Evolutionary conservation across 2,113 vertebrate species (phyloP).

Genomic region (Caranx ignobilis): DNA sequence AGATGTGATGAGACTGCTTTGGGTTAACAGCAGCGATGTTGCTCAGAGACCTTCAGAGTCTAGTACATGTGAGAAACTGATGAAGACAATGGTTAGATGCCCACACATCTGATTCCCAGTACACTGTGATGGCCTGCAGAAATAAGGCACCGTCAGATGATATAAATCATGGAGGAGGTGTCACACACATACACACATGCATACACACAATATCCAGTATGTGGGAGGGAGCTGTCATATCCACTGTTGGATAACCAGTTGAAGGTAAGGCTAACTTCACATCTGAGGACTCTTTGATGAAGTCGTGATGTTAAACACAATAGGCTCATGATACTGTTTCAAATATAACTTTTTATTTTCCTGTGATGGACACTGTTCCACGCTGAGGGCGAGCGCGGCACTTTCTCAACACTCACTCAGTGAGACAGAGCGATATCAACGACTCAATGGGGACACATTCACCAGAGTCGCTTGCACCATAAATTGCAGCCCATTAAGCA

Average conservation of each 20-base stretch:
- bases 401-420: conserved; percentile 11
- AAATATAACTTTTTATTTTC: conserved; percentile 16
- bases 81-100: conserved; percentile 55
- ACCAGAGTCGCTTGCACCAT: conserved; percentile 20
- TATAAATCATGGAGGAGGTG: conserved; percentile 67
- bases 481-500: conserved; percentile 42
- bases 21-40: conserved; percentile 18
- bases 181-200: conserved; percentile 54
- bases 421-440: conserved; percentile 25
- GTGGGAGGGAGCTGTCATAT: conserved; percentile 69
- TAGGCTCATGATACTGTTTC: conserved; percentile 12
- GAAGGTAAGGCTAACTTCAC: conserved; percentile 51
- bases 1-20: conserved; percentile 47
- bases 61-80: conserved; percentile 30
- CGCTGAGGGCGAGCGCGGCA: conserved; percentile 3
- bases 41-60: conserved; percentile 24
- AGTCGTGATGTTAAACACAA: conserved; percentile 44
- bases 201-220: conserved; percentile 32
- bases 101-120: conserved; percentile 70
- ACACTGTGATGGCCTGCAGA: conserved; percentile 58
- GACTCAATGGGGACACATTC: conserved; percentile 22
- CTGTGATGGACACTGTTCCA: background rate
- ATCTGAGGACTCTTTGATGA: conserved; percentile 33
- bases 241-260: conserved; percentile 58
- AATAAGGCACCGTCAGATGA: conserved; percentile 67